Evolutionary conservation across 2,113 vertebrate species (phyloP), one percentile per base, ranked within the genome.

Genomic region (Orcinus orca): DNA sequence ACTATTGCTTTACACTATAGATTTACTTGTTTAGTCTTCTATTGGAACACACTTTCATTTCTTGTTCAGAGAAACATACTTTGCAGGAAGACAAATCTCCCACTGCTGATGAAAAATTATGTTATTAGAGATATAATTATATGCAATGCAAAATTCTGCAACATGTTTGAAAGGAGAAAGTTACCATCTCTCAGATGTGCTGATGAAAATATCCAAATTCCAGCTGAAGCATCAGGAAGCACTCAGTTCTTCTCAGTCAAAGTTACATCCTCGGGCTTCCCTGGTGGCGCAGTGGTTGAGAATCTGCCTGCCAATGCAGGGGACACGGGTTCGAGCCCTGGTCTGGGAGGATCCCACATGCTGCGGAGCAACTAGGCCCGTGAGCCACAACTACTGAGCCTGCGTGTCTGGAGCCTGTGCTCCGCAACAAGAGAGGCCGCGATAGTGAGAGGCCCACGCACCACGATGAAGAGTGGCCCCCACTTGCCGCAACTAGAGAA

Each of bases 21-120:
- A 93, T 95, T 95, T 62, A 83, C 12, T 93, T 84, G 23, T 74
- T 88, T 53, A 21, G 25, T 65, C 79, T 96, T 90, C 11, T 31
- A 0, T 26, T 84, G 41, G 47, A 88, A 77, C 1, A 90, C 8
- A 10, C 33, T 92, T 90, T 85, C 13, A 53, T 82, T 68, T 89
- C 36, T 79, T 90, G 29, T 65, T 74, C 41, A 92, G 29, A 68
- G 33, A 88, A 85, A 94, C 17, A 26, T 2, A 77, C 31, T 79
- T 94, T 71, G 50, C 2, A 71, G 47, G 29, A 89, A 83, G 31
- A 82, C 13, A 63, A n/a, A 77, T 92, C 38, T 92, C 5, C 31
- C 33, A 65, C 1, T 58, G 3, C 8, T 84, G 9, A 15, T 58
- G 14, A 55, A 68, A 88, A 93, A 65, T 47, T 50, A 58, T 33